Conservation (phyloP, 2,797 vertebrate species). For the Mormyrops boulengeri region DNA sequence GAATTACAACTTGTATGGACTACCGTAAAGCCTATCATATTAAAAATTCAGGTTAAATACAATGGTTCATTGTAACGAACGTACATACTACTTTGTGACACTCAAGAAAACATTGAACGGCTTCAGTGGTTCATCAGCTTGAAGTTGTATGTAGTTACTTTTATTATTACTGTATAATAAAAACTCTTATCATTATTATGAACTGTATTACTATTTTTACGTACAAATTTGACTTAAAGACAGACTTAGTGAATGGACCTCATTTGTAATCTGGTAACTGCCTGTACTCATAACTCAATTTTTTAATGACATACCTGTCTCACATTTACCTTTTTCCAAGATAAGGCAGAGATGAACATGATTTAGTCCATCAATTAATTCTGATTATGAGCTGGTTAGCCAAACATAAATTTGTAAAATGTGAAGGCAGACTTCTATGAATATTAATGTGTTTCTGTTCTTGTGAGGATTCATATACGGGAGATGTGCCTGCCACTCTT, state of each 20-base stretch:
- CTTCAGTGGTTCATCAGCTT: not conserved
- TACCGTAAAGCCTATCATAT: not conserved
- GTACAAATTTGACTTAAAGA: not conserved
- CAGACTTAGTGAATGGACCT: not conserved
- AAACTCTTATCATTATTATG: not conserved
- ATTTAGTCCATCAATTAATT: not conserved
- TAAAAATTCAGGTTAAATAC: not conserved
- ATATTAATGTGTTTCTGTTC: not conserved
- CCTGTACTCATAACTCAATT: not conserved
- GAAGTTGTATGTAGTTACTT: not conserved
- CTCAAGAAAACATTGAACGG: not conserved
- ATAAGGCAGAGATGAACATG: not conserved
- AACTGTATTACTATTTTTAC: not conserved
- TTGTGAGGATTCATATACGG: not conserved
- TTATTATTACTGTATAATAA: not conserved
- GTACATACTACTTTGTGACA: not conserved
- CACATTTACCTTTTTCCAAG: not conserved
- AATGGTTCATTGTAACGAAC: not conserved
- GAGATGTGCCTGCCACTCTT: not conserved
- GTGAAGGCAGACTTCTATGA: not conserved
- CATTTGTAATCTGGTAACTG: not conserved
- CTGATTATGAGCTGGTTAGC: not conserved
- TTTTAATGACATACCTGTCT: not conserved
- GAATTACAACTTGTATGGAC: not conserved
- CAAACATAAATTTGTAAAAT: not conserved